These are phyloP conservation scores for Anniella stebbinsi DNA, from an alignment of 2,797 vertebrate species.

Conservation along the genomic window DNA sequence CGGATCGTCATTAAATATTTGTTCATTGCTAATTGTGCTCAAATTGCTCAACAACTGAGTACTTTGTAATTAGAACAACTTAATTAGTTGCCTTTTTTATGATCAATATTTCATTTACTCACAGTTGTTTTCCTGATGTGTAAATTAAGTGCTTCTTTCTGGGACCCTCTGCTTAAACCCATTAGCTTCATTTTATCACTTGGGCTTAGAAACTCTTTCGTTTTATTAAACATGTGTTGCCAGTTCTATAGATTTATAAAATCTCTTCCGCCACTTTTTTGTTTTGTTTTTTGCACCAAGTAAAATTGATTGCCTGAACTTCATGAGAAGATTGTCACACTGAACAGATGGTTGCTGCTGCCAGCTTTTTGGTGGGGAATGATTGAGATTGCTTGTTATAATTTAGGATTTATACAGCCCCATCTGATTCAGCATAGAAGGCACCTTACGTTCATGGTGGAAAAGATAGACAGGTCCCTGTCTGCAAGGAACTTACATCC, in stretches of 20 bases:
- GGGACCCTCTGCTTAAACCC: constrained; percentile 1
- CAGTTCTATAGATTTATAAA: neutral
- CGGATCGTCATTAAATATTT: constrained; percentile 19
- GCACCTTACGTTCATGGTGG: neutral
- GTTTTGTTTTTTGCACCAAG: neutral
- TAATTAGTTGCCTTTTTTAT: constrained; percentile 19
- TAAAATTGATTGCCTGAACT: neutral
- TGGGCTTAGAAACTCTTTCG: constrained; percentile 2
- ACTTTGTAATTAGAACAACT: constrained; percentile 14
- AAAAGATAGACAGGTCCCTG: neutral
- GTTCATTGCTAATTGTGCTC: constrained; percentile 25
- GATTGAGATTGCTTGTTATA: neutral
- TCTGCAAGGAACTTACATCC: no score
- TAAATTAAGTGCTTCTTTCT: constrained; percentile 20
- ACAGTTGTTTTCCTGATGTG: constrained; percentile 18
- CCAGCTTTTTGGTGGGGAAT: neutral
- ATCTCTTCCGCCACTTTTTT: neutral
- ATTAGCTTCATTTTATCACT: constrained; percentile 28
- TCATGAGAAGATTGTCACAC: neutral
- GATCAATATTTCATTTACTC: constrained; percentile 22
- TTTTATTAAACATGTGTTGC: neutral
- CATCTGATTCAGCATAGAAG: neutral
- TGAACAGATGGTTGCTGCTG: neutral
- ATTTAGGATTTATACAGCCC: neutral
- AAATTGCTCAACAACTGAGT: neutral